These are phyloP conservation scores for Orussus abietinus DNA, from an alignment of 1,140 invertebrate genomes.

Conservation along the genomic window DNA sequence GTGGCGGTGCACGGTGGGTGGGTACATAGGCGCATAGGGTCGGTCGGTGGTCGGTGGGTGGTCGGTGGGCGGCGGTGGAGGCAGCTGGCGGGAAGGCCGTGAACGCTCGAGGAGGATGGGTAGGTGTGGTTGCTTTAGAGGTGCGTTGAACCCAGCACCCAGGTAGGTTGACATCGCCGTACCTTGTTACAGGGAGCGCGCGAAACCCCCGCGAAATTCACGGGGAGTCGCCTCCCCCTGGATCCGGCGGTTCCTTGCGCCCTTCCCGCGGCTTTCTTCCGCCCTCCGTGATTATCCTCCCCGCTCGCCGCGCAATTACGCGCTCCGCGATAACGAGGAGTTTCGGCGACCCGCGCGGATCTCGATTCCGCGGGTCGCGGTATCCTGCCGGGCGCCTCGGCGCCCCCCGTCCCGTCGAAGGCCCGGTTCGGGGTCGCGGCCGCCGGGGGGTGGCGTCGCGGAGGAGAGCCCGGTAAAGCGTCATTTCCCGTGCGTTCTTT, in stretches of 20 bases:
- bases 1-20: conserved; percentile 16
- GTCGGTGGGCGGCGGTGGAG: conserved; percentile 19
- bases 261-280: too few species aligned
- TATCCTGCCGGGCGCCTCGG: too few species aligned
- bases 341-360: too few species aligned
- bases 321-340: too few species aligned
- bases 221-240: too few species aligned
- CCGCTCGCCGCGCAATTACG: too few species aligned
- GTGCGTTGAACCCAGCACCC: conserved; percentile 41
- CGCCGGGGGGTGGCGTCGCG: conserved; percentile 15
- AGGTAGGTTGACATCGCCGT: conserved; percentile 42
- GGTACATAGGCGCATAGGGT: conserved; percentile 35
- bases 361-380: too few species aligned
- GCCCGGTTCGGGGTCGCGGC: too few species aligned
- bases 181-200: conserved; percentile 42
- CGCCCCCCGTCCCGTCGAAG: too few species aligned
- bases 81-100: conserved; percentile 9
- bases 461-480: conserved; percentile 2
- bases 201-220: conserved; percentile 39
- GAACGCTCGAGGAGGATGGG: conserved; percentile 25
- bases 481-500: conserved; percentile 4
- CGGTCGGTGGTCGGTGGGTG: conserved; percentile 34
- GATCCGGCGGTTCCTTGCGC: too few species aligned
- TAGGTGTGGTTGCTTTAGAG: conserved; percentile 44
- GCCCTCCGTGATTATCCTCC: too few species aligned